Conservation (phyloP, 2,888 invertebrate species). For the Terebella lapidaria region DNA sequence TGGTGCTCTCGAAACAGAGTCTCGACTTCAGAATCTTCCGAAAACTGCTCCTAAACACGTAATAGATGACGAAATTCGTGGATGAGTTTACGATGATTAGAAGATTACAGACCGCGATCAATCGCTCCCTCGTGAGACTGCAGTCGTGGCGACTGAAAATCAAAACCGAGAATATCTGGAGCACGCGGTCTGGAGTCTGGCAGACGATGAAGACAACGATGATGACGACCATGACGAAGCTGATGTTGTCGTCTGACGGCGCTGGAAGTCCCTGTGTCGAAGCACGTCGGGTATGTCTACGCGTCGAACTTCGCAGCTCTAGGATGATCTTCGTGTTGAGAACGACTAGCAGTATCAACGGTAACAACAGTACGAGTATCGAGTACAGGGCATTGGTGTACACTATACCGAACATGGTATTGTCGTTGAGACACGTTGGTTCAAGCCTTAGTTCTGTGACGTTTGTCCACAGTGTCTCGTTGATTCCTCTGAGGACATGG, state of each 20-base stretch:
- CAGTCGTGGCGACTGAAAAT: neutral
- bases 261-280: neutral
- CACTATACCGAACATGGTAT: constrained; percentile 7
- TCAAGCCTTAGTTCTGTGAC: neutral
- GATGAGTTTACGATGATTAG: constrained; percentile 12
- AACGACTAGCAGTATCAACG: constrained; percentile 2
- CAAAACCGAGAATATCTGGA: neutral
- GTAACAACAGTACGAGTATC: constrained; percentile 8
- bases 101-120: constrained; percentile 5
- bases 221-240: constrained; percentile 13
- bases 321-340: constrained; percentile 10
- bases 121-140: neutral
- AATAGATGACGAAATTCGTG: constrained; percentile 15
- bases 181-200: constrained; percentile 13
- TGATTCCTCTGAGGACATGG: neutral
- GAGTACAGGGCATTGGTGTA: constrained; percentile 14
- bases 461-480: no score
- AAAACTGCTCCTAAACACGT: constrained; percentile 7
- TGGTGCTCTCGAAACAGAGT: neutral
- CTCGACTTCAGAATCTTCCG: constrained; percentile 2
- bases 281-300: no score
- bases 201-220: constrained; percentile 9
- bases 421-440: neutral
- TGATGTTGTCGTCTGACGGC: constrained; percentile 7
- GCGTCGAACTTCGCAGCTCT: constrained; percentile 1